Base-by-base conservation (phyloP, 2,113 vertebrate genomes). In the Cryptotis parvus region DNA sequence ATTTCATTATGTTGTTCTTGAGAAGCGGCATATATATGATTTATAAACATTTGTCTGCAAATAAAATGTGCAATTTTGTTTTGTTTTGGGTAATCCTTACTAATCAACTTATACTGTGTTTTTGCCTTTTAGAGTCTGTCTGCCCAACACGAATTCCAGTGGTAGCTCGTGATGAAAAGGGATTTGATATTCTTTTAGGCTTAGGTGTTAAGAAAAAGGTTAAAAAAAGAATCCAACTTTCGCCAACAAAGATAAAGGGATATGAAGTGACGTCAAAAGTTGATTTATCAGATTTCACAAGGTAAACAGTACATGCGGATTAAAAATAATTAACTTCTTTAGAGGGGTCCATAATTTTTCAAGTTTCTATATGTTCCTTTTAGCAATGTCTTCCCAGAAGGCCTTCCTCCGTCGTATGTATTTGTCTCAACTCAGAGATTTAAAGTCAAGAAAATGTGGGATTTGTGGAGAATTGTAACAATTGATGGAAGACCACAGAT, bases 391-490 rank as follows among this genome's bases (percentile, higher is more conserved):
- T 99, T 99, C 94, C 99, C 99, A 83, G 99, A 99, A 97, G 99
- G 99, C 43, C 98, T 99, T 75, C 99, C 99, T 89, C 99, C 99
- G 73, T 99, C 99, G 3, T 99, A 99, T 87, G 99, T 99, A 20
- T 99, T 99, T 96, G 99, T 99, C 92, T 98, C 99, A 88, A 99
- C 99, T 2, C 97, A 99, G 97, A 98, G 98, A 95, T 99, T 99
- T 97, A 99, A 99, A 96, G 98, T 98, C 4, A 98, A 97, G 75
- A 99, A 99, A 96, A 98, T 98, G 0, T 99, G 99, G 99, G 99
- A 99, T 96, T 97, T 99, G 83, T 99, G 99, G 99, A 98, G 99
- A 95, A 98, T 99, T 96, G 97, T 99, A 96, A 98, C 98, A 14
- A 97, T 95, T 65, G 98, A 99, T 84, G 99, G 98, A 80, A 98